These are phyloP conservation scores for Delichon dasypus DNA, from an alignment of 2,797 vertebrate genomes.

Conservation along the genomic window DNA sequence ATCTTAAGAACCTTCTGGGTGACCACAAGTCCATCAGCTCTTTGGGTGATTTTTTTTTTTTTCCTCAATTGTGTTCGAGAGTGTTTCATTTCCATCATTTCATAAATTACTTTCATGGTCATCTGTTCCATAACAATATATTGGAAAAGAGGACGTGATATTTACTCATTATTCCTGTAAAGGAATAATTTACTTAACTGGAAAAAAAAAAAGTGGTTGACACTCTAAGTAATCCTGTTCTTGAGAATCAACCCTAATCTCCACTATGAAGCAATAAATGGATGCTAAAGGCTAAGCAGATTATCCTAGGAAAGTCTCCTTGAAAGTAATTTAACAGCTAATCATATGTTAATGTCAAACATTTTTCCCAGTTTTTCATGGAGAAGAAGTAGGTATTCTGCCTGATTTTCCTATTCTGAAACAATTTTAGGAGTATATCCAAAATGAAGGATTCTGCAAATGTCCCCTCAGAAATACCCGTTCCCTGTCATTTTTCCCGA, in stretches of 20 bases:
- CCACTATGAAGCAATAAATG: slow-evolving; percentile 43
- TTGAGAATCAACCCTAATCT: slow-evolving; percentile 34
- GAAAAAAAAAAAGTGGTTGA: not conserved
- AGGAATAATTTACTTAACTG: slow-evolving; percentile 39
- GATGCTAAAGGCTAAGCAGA: slow-evolving; percentile 54
- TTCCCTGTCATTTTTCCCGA: not conserved
- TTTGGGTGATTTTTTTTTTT: not conserved
- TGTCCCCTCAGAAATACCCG: not conserved
- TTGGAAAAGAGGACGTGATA: not conserved
- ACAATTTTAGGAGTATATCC: not conserved
- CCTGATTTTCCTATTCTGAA: not conserved
- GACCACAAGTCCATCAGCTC: not conserved
- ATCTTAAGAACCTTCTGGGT: not conserved
- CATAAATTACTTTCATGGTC: not conserved
- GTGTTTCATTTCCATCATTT: not conserved
- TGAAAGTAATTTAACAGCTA: slow-evolving; percentile 50
- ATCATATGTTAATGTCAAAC: slow-evolving; percentile 28
- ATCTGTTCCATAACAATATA: not conserved
- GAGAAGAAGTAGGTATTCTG: not conserved
- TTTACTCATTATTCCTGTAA: not conserved
- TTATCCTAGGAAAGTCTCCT: slow-evolving; percentile 40
- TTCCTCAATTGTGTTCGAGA: not conserved
- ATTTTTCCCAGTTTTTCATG: not conserved
- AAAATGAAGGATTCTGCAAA: not conserved
- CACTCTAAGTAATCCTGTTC: slow-evolving; percentile 3